Base-by-base conservation (phyloP, 2,888 invertebrate genomes). In the Eristalis pertinax region DNA sequence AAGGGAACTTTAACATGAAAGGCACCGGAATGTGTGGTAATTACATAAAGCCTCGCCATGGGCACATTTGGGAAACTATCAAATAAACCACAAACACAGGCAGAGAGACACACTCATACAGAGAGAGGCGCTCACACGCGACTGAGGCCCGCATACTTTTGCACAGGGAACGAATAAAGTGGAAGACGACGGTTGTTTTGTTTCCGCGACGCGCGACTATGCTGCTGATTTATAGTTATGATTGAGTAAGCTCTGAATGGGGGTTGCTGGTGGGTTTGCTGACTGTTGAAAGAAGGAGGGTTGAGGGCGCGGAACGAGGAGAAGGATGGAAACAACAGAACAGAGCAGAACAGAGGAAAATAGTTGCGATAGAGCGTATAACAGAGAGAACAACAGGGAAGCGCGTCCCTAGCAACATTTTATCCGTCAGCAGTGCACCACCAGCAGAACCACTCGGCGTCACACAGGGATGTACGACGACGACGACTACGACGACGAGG, bases 161-260 rank as follows among this genome's bases (percentile, higher is more conserved):
- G 19, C 5, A 50, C 4, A 8, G 13, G 1, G 26, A 19, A 41
- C 43, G 10, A 29, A 77, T 63, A 78, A 78, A 72, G 58, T 78
- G 72, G 78, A 72, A 65, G 70, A 72, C 22, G 26, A 70, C n/a
- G 15, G 5, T 62, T 68, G 26, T 26, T 26, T 69, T 56, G 22
- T 43, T 62, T 41, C 3, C 38, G 41, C 50, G 19, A 50, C 50
- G 50, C 50, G 50, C 50, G 50, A 50, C 22, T 64, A 70, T 43
- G 70, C 69, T 76, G 63, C 75, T 76, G 85, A 86, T 81, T 83
- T 83, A 70, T 84, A 87, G 83, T 84, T 87, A 75, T 69, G 87
- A 76, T 69, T 80, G 73, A 84, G 83, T 62, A 68, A 68, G 68
- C 58, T 65, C 32, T 38, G 50, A 64, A 63, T 38, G 38, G 73